Percentiles rank a stretch among this genome's conserved stretches.
Conservation (phyloP, 2,888 invertebrate species). For the Galerucella calmariensis region DNA sequence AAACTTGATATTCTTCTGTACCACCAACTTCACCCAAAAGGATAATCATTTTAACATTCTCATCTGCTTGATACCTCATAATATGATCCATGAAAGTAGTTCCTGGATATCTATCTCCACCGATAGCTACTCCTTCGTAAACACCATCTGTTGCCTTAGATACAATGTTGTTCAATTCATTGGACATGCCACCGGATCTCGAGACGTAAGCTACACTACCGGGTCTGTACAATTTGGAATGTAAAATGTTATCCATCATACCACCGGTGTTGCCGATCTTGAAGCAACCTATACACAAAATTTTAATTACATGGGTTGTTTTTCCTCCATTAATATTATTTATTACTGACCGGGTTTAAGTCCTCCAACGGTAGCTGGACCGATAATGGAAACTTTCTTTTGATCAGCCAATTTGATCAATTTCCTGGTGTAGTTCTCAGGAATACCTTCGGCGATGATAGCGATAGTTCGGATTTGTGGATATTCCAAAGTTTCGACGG, state of each 20-base stretch:
- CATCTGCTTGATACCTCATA: constrained; percentile 81
- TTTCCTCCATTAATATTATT: neutral
- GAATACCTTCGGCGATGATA: constrained; percentile 99
- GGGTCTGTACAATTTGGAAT: constrained; percentile 95
- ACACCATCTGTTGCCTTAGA: constrained; percentile 97
- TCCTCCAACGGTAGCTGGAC: constrained; percentile 94
- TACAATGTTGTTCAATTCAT: constrained; percentile 98
- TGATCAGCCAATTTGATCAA: constrained; percentile 86
- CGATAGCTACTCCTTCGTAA: constrained; percentile 97
- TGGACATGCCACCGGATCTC: constrained; percentile 99
- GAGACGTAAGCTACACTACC: constrained; percentile 99
- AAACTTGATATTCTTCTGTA: constrained; percentile 96
- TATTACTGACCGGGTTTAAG: constrained; percentile 81
- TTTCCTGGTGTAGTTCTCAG: constrained; percentile 97
- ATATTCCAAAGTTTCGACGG: constrained; percentile 92
- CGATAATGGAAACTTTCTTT: constrained; percentile 69
- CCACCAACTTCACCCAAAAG: constrained; percentile 99
- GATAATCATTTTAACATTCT: constrained; percentile 92
- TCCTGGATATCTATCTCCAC: constrained; percentile 95
- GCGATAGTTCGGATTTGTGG: constrained; percentile 96
- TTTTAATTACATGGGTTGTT: neutral
- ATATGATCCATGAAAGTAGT: constrained; percentile 99
- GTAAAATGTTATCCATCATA: constrained; percentile 99
- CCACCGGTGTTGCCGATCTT: constrained; percentile 99
- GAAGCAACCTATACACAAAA: constrained; percentile 76